Percentiles rank a stretch among this genome's conserved stretches.
Conservation (phyloP, 2,113 vertebrate genomes). For the Prolemur simus region DNA sequence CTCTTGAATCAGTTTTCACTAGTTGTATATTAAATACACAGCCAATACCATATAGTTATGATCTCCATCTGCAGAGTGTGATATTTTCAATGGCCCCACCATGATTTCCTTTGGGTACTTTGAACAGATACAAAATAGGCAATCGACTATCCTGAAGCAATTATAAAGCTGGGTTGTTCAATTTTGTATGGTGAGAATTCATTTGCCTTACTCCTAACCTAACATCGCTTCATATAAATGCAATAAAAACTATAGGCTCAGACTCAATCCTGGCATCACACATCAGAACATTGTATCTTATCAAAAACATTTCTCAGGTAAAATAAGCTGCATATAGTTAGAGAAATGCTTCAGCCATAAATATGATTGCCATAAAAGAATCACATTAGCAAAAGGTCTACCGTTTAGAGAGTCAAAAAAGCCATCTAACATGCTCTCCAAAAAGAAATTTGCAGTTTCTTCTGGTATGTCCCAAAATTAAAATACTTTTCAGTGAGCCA, state of each 20-base stretch:
- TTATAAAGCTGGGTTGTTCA: conserved; percentile 77
- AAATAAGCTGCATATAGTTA: conserved; percentile 62
- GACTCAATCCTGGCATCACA: conserved; percentile 48
- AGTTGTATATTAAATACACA: conserved; percentile 77
- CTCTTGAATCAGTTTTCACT: conserved; percentile 69
- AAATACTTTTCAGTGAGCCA: conserved; percentile 51
- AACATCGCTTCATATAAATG: conserved; percentile 70
- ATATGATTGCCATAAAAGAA: conserved; percentile 47
- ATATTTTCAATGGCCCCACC: conserved; percentile 73
- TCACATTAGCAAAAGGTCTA: conserved; percentile 53
- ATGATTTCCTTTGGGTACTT: conserved; percentile 81
- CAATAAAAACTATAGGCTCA: conserved; percentile 67
- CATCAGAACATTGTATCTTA: conserved; percentile 69
- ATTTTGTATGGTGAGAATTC: conserved; percentile 74
- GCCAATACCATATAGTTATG: conserved; percentile 72
- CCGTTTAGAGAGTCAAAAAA: conserved; percentile 55
- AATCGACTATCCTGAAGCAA: conserved; percentile 74
- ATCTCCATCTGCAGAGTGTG: conserved; percentile 75
- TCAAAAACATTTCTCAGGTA: conserved; percentile 70
- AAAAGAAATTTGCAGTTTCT: conserved; percentile 39
- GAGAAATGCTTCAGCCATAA: conserved; percentile 59
- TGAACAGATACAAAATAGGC: conserved; percentile 78
- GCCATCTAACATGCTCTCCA: not conserved
- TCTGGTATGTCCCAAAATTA: conserved; percentile 17
- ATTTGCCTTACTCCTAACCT: conserved; percentile 72